Evolutionary conservation across 2,113 vertebrate species (phyloP).

Genomic region (Gyps fulvus): DNA sequence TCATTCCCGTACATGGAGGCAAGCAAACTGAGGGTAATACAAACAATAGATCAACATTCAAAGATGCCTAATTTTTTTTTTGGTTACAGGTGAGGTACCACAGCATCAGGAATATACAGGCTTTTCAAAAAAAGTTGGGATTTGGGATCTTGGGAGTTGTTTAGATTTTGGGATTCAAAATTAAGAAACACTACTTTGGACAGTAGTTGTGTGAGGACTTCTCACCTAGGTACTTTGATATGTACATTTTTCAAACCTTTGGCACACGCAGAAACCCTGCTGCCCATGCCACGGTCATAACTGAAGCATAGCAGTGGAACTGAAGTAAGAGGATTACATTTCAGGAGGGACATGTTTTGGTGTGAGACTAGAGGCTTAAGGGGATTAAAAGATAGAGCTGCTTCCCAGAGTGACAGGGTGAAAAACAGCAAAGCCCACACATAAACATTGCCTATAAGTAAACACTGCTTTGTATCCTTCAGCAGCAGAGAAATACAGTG

Average conservation of each 20-base stretch:
- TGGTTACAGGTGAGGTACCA: not conserved
- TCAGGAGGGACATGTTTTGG: slow-evolving; percentile 24
- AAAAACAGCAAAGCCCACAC: not conserved
- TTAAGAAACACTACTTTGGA: not conserved
- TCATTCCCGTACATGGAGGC: accelerated
- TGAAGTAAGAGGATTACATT: slow-evolving; percentile 50
- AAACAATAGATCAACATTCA: not conserved
- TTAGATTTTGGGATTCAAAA: not conserved
- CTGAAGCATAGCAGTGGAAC: not conserved
- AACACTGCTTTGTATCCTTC: not conserved
- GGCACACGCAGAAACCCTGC: not conserved
- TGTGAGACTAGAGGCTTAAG: not conserved
- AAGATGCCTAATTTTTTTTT: not conserved
- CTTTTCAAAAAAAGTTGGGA: not conserved
- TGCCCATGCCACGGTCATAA: not conserved
- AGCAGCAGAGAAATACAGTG: not conserved
- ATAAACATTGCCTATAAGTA: not conserved
- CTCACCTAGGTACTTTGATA: not conserved
- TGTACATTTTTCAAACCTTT: not conserved
- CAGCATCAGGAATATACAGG: not conserved
- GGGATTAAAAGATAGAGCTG: slow-evolving; percentile 18
- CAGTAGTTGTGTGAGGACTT: not conserved
- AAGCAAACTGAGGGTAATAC: not conserved
- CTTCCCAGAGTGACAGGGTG: not conserved
- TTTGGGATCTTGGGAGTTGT: not conserved